A percentile compares a stretch with the other conserved stretches of the same genome.
Conservation (phyloP, 2,797 vertebrate species). For the Oreortyx pictus region DNA sequence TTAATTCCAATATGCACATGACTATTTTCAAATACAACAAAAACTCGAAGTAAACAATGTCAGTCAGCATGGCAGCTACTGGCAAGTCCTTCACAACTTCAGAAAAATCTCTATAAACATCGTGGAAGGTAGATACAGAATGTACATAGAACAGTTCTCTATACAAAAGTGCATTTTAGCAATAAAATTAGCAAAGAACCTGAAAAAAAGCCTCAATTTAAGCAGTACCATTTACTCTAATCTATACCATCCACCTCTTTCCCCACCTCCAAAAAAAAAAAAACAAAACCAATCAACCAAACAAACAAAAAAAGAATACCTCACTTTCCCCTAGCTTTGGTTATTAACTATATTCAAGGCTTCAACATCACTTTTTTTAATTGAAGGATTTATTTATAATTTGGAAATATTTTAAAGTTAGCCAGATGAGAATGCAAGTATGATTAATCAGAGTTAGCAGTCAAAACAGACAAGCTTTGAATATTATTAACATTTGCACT, state of each 20-base stretch:
- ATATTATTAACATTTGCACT: constrained; percentile 16
- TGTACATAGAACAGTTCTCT: constrained; percentile 76
- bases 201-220: constrained; percentile 30
- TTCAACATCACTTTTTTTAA: constrained; percentile 42
- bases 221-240: constrained; percentile 64
- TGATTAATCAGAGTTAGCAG: constrained; percentile 29
- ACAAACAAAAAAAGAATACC: neutral
- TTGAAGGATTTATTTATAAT: constrained; percentile 21
- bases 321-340: constrained; percentile 76
- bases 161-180: constrained; percentile 80
- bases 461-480: constrained; percentile 44
- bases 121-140: constrained; percentile 78
- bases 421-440: constrained; percentile 24
- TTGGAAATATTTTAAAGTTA: constrained; percentile 62
- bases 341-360: constrained; percentile 72
- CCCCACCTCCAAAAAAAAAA: neutral
- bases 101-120: constrained; percentile 77
- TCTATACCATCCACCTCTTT: neutral
- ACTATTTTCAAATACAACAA: constrained; percentile 77
- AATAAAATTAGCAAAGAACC: constrained; percentile 73
- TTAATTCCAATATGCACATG: constrained; percentile 73
- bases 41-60: constrained; percentile 63
- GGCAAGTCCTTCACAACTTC: constrained; percentile 70
- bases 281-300: neutral
- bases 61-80: constrained; percentile 53